Percentiles rank a stretch among this genome's conserved stretches.
Evolutionary conservation across 2,888 invertebrate species (phyloP).

Genomic region (Pheosia tremula): DNA sequence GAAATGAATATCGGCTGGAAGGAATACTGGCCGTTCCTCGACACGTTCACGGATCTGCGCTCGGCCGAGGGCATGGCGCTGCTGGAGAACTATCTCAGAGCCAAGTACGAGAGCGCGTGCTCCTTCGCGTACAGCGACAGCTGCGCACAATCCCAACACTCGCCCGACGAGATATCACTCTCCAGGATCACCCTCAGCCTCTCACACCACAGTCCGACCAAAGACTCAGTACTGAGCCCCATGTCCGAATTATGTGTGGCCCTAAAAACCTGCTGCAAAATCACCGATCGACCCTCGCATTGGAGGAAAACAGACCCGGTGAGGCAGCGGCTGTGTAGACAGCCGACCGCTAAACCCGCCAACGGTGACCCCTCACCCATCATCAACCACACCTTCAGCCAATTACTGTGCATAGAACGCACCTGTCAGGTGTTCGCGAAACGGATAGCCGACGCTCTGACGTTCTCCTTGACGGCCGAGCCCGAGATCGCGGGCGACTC

Average conservation of each 20-base stretch:
- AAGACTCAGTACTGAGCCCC: conserved; percentile 72
- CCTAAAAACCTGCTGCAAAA: conserved; percentile 83
- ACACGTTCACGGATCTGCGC: conserved; percentile 91
- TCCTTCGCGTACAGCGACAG: conserved; percentile 69
- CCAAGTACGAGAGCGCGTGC: conserved; percentile 77
- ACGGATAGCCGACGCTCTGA: conserved; percentile 86
- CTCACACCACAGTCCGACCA: conserved; percentile 45
- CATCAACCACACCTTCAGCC: conserved; percentile 70
- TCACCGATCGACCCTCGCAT: conserved; percentile 66
- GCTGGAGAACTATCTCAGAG: conserved; percentile 90
- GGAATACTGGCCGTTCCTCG: conserved; percentile 97
- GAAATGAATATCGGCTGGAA: conserved; percentile 92
- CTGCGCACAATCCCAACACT: conserved; percentile 53
- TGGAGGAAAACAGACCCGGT: conserved; percentile 69
- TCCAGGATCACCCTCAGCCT: conserved; percentile 63
- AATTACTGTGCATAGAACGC: conserved; percentile 71
- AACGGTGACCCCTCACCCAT: conserved; percentile 60
- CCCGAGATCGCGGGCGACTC: conserved; percentile 83
- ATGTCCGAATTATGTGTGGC: conserved; percentile 85
- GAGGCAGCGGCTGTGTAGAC: conserved; percentile 63
- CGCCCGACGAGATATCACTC: conserved; percentile 60
- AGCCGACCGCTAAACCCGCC: conserved; percentile 52
- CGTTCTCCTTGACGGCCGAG: conserved; percentile 82
- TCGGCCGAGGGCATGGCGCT: conserved; percentile 88
- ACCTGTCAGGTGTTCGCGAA: conserved; percentile 87